phyloP scores from a whole-genome alignment of 2,113 vertebrate species.

The Danionella cerebrum region DNA sequence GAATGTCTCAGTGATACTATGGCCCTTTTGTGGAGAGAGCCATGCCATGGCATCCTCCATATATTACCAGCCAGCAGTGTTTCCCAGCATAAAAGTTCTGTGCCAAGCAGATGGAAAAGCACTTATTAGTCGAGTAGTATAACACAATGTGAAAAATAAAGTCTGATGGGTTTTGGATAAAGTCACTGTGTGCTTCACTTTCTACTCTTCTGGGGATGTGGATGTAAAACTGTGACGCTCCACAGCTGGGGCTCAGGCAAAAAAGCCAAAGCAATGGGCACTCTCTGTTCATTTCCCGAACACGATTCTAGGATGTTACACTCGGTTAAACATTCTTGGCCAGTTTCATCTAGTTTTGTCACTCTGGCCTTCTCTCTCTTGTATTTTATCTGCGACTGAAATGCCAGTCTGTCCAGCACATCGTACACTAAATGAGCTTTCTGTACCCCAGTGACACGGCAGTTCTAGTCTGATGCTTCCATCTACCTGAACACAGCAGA shows the following conservation, averaged over 20 bases:
- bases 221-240: slow-evolving; percentile 21
- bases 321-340: slow-evolving; percentile 28
- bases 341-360: slow-evolving; percentile 36
- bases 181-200: neutral
- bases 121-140: no score
- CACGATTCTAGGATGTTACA: slow-evolving; percentile 30
- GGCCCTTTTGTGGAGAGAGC: slow-evolving; percentile 15
- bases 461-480: slow-evolving; percentile 29
- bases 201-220: slow-evolving; percentile 8
- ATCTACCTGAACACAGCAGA: slow-evolving; percentile 25
- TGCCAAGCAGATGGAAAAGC: slow-evolving; percentile 38
- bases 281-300: slow-evolving; percentile 27
- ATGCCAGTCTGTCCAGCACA: slow-evolving; percentile 33
- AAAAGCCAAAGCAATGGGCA: neutral
- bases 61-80: slow-evolving; percentile 30
- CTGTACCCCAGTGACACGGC: slow-evolving; percentile 21
- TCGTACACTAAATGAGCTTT: slow-evolving; percentile 33
- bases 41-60: slow-evolving; percentile 20
- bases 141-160: slow-evolving; percentile 5
- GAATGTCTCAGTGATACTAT: slow-evolving; percentile 5
- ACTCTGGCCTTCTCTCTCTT: slow-evolving; percentile 16
- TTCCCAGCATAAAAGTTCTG: slow-evolving; percentile 21
- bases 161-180: neutral
- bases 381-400: slow-evolving; percentile 33
- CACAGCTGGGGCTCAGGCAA: slow-evolving; percentile 25